phyloP scores from a whole-genome alignment of 2,113 vertebrate genomes.

The Narcine bancroftii region DNA sequence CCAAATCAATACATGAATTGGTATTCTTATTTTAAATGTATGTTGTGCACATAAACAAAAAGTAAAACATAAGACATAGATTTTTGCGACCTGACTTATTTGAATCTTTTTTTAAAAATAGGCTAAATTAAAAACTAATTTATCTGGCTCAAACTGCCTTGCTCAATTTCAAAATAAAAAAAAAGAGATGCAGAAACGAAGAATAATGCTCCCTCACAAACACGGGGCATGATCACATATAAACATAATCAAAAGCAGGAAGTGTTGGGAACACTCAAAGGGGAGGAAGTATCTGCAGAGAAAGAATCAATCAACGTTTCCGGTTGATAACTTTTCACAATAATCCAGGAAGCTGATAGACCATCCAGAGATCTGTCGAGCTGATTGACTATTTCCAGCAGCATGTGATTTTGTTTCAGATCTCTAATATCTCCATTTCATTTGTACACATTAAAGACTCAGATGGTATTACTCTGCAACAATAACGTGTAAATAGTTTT shows the following conservation, averaged over 20 bases:
- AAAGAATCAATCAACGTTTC: too few species aligned
- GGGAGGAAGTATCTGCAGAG: too few species aligned
- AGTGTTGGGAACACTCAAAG: too few species aligned
- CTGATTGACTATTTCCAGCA: background rate
- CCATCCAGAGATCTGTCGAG: too few species aligned
- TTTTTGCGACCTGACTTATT: too few species aligned
- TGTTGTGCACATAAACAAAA: background rate
- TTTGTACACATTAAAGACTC: background rate
- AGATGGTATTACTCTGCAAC: background rate
- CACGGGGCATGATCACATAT: background rate
- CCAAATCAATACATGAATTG: slow-evolving; percentile 41
- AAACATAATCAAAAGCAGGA: background rate
- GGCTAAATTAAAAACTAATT: background rate
- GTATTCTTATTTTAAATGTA: background rate
- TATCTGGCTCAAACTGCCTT: background rate
- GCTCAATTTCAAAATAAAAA: background rate
- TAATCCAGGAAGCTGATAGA: too few species aligned
- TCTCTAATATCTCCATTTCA: too few species aligned
- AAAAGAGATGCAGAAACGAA: background rate
- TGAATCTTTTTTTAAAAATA: background rate
- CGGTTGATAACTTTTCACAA: too few species aligned
- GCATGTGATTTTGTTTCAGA: background rate
- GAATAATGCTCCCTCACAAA: background rate
- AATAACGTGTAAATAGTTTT: background rate
- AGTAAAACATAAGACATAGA: background rate